A percentile compares a stretch with the other conserved stretches of the same genome.
phyloP scores from a whole-genome alignment of 2,797 vertebrate species.

The Acrossocheilus fasciatus region DNA sequence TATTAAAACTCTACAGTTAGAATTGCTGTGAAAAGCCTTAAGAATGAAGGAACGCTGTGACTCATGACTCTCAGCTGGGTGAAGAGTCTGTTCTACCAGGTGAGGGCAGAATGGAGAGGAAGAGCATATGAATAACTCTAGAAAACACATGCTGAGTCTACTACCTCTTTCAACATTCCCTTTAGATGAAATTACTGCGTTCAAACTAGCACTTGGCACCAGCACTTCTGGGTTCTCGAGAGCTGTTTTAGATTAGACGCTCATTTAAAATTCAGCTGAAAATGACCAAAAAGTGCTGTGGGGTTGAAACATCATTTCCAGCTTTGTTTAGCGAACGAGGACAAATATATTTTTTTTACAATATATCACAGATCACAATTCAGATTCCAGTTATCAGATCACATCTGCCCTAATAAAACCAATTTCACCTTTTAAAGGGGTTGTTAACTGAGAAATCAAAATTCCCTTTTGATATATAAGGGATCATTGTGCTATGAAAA shows the following conservation, averaged over 20 bases:
- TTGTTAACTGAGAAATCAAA: neutral
- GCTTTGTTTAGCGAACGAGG: neutral
- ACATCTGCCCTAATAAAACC: neutral
- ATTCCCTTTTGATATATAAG: neutral
- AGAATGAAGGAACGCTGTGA: neutral
- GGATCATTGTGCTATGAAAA: neutral
- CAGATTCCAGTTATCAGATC: neutral
- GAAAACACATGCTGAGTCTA: constrained; percentile 5
- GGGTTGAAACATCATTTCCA: neutral
- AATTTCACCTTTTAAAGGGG: neutral
- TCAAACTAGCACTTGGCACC: neutral
- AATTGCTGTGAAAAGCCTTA: neutral
- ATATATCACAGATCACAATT: neutral
- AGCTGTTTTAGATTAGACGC: neutral
- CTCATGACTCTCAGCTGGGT: neutral
- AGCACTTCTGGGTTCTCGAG: neutral
- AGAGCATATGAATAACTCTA: neutral
- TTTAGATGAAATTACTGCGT: neutral
- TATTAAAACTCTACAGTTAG: neutral
- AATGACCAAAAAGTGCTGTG: neutral
- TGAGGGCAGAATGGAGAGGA: constrained; percentile 7
- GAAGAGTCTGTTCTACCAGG: neutral
- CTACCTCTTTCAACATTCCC: neutral
- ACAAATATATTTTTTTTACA: neutral
- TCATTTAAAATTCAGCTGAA: neutral